A percentile compares a stretch with the other conserved stretches of the same genome.
phyloP scores from a whole-genome alignment of 2,113 vertebrate species.

The Prolemur simus region DNA sequence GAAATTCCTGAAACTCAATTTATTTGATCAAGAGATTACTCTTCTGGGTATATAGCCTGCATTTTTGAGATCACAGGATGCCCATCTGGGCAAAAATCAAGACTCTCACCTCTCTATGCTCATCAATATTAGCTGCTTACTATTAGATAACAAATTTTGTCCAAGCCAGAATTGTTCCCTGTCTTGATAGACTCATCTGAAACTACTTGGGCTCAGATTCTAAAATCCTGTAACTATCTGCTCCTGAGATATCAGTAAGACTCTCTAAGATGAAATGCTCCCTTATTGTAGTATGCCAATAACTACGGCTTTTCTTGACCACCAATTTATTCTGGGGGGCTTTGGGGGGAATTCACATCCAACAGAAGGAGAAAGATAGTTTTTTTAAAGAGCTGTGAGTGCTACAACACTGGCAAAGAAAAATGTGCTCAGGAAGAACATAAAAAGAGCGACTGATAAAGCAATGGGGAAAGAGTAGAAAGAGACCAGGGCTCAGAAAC shows the following conservation, averaged over 20 bases:
- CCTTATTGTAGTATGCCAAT: neutral
- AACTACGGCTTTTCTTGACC: neutral
- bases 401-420: neutral
- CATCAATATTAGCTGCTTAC: neutral
- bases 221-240: neutral
- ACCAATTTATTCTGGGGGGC: neutral
- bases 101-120: too few species aligned
- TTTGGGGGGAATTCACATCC: neutral
- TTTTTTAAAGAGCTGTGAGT: neutral
- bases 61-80: neutral
- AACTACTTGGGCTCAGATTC: neutral
- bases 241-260: neutral
- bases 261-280: neutral
- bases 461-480: neutral
- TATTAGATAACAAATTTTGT: neutral
- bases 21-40: neutral
- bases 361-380: neutral
- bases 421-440: neutral
- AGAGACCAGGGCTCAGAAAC: neutral
- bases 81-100: neutral
- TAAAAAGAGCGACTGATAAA: neutral
- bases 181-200: neutral
- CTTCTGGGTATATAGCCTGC: neutral
- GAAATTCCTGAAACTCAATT: neutral
- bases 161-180: accelerated